Conservation (phyloP, 2,113 vertebrate species). For the Cariama cristata region DNA sequence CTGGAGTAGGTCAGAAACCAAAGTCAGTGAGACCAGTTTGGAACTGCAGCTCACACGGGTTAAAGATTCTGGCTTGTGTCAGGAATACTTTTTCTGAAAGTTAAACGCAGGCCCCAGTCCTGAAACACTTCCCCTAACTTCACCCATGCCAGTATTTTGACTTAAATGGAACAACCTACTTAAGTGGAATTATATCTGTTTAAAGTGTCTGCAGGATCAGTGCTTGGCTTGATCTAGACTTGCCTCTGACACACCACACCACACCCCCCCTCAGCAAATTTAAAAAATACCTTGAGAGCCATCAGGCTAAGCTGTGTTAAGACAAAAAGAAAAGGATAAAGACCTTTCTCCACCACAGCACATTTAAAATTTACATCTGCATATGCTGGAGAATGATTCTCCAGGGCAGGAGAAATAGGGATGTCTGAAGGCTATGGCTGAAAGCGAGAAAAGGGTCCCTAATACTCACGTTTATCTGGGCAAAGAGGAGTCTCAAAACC, state of each 20-base stretch:
- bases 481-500: background rate
- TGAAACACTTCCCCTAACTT: constrained; percentile 14
- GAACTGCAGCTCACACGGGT: background rate
- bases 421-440: background rate
- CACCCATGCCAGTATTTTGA: constrained; percentile 24
- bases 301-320: background rate
- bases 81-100: constrained; percentile 31
- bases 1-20: background rate
- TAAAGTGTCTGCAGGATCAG: constrained; percentile 1
- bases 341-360: background rate
- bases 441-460: background rate
- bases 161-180: constrained; percentile 48
- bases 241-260: background rate
- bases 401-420: background rate
- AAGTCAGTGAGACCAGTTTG: background rate
- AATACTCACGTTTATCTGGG: background rate
- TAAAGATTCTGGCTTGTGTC: constrained; percentile 50
- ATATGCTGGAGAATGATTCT: background rate
- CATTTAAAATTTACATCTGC: background rate
- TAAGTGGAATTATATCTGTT: constrained; percentile 30
- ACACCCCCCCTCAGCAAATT: background rate
- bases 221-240: background rate
- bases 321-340: background rate
- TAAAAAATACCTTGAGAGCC: background rate
- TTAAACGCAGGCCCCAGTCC: constrained; percentile 16